phyloP scores from a whole-genome alignment of 1,140 invertebrate genomes.

The Rhynchophorus ferrugineus region DNA sequence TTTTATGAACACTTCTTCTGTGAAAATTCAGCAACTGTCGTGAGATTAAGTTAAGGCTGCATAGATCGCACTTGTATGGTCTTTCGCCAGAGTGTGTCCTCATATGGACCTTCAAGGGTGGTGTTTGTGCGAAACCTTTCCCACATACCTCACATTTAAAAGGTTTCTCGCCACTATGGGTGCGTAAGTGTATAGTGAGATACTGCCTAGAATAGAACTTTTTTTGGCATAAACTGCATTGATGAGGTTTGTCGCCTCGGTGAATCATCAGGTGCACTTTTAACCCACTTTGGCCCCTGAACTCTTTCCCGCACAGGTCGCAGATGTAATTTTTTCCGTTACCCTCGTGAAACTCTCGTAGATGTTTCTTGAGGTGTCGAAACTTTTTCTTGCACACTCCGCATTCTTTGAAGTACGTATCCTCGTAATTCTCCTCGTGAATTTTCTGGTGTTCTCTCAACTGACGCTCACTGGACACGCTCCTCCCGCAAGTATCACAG shows the following conservation, averaged over 20 bases:
- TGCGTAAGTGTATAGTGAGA: slow-evolving; percentile 35
- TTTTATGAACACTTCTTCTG: slow-evolving; percentile 61
- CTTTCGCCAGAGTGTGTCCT: slow-evolving; percentile 64
- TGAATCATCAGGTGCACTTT: slow-evolving; percentile 39
- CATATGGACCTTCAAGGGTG: slow-evolving; percentile 67
- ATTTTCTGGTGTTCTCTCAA: slow-evolving; percentile 2
- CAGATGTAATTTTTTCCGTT: slow-evolving; percentile 5
- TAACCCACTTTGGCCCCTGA: slow-evolving; percentile 33
- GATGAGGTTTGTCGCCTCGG: slow-evolving; percentile 27
- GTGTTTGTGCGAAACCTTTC: slow-evolving; percentile 58
- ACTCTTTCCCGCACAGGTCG: slow-evolving; percentile 10
- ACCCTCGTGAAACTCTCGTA: neutral
- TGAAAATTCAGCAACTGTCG: slow-evolving; percentile 41
- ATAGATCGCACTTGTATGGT: slow-evolving; percentile 67
- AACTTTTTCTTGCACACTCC: neutral
- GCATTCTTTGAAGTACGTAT: neutral
- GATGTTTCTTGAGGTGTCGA: slow-evolving; percentile 5
- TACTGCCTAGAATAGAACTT: slow-evolving; percentile 5
- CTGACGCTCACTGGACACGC: neutral
- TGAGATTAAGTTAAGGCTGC: slow-evolving; percentile 62
- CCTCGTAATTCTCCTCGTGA: neutral
- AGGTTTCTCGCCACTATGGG: slow-evolving; percentile 34
- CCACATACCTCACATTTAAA: slow-evolving; percentile 35
- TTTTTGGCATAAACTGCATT: slow-evolving; percentile 3
- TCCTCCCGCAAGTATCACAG: slow-evolving; percentile 26